Conservation (phyloP, 2,113 vertebrate species). For the Melanocharis versteri region DNA sequence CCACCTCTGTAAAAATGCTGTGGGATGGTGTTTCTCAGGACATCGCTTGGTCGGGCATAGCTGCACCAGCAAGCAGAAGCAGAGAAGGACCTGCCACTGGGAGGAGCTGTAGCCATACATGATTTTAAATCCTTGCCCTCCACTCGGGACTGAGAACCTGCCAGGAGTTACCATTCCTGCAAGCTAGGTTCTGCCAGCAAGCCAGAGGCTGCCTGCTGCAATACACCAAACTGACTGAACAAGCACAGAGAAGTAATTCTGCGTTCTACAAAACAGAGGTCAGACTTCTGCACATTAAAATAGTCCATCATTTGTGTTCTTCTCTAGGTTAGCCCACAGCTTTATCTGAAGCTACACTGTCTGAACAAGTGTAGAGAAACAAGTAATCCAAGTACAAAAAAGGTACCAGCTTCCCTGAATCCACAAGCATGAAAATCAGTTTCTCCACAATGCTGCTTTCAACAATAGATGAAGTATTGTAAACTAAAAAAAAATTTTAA, state of each 20-base stretch:
- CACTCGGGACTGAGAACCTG: background rate
- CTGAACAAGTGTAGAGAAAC: background rate
- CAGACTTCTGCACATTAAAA: background rate
- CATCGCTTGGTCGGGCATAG: background rate
- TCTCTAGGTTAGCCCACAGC: background rate
- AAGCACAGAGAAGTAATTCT: background rate
- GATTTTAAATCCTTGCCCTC: background rate
- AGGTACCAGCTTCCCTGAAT: background rate
- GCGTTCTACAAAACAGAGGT: background rate
- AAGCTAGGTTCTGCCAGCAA: background rate
- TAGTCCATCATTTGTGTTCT: background rate
- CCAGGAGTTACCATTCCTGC: background rate
- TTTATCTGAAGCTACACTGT: background rate
- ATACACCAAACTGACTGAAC: background rate
- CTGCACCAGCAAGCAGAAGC: background rate
- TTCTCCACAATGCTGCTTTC: background rate
- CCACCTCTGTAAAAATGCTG: background rate
- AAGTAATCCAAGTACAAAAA: background rate
- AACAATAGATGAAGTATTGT: background rate
- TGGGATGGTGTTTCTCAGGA: background rate
- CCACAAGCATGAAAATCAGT: background rate
- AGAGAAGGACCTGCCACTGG: background rate
- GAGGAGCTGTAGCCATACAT: conserved; percentile 18
- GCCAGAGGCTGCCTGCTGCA: background rate
- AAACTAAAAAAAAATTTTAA: background rate